Evolutionary conservation across 2,888 invertebrate species (phyloP).

Genomic region (Venustoraphidia nigricollis): DNA sequence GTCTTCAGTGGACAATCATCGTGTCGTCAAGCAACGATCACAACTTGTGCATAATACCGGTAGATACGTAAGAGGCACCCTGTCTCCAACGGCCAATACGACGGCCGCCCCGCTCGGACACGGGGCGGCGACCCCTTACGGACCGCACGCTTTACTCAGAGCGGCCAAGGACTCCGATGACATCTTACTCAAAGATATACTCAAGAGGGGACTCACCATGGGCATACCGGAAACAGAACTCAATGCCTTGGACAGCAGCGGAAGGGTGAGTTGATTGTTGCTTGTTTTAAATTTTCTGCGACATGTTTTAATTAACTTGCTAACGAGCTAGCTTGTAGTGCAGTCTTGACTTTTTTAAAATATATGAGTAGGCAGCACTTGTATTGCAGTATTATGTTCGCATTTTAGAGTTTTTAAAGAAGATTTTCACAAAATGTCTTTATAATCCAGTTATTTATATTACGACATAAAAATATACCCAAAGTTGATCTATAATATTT

Average conservation of each 20-base stretch:
- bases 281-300: no score
- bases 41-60: constrained; percentile 24
- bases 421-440: no score
- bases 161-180: constrained; percentile 39
- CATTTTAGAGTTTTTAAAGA: no score
- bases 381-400: no score
- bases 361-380: no score
- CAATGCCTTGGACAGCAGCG: constrained; percentile 37
- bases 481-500: no score
- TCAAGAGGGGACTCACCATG: constrained; percentile 26
- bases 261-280: constrained; percentile 32
- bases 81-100: constrained; percentile 27
- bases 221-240: constrained; percentile 29
- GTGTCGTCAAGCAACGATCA: no score
- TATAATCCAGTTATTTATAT: no score
- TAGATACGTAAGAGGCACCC: constrained; percentile 26
- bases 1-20: not conserved
- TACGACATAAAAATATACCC: no score
- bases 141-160: constrained; percentile 29
- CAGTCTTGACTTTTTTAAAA: no score
- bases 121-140: constrained; percentile 8
- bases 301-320: no score
- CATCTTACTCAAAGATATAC: constrained; percentile 26
- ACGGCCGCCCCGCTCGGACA: constrained; percentile 17
- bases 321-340: no score